Evolutionary conservation across 1,140 invertebrate species (phyloP).

Genomic region (Sweltsa coloradensis): DNA sequence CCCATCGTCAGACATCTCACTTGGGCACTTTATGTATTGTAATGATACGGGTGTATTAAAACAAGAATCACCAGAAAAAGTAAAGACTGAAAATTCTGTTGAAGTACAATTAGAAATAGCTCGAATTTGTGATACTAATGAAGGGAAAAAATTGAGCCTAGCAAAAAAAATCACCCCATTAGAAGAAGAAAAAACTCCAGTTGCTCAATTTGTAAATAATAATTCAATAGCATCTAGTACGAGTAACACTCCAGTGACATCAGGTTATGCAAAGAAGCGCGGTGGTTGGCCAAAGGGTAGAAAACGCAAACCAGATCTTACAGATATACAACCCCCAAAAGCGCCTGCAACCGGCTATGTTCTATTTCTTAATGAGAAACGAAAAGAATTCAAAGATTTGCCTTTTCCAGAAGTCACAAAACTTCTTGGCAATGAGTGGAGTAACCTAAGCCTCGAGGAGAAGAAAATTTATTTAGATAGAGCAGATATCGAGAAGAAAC

Average conservation of each 20-base stretch:
- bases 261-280: constrained; percentile 33
- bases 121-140: neutral
- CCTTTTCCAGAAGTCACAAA: constrained; percentile 39
- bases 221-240: neutral
- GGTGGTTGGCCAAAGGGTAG: constrained; percentile 50
- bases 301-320: constrained; percentile 38
- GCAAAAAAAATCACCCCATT: neutral
- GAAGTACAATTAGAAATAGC: neutral
- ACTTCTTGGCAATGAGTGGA: constrained; percentile 43
- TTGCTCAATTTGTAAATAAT: neutral
- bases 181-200: neutral
- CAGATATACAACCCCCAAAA: constrained; percentile 35
- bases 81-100: neutral
- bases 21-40: neutral
- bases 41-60: too few relatives aligned
- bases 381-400: constrained; percentile 37
- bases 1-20: constrained; percentile 1
- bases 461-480: constrained; percentile 40
- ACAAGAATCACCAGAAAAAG: neutral
- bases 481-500: constrained; percentile 40
- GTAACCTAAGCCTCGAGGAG: constrained; percentile 34
- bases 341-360: constrained; percentile 44
- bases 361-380: constrained; percentile 39
- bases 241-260: neutral
- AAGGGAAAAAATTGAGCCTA: neutral